These are phyloP conservation scores for Callocephalon fimbriatum DNA, from an alignment of 2,113 vertebrate species.

Conservation along the genomic window DNA sequence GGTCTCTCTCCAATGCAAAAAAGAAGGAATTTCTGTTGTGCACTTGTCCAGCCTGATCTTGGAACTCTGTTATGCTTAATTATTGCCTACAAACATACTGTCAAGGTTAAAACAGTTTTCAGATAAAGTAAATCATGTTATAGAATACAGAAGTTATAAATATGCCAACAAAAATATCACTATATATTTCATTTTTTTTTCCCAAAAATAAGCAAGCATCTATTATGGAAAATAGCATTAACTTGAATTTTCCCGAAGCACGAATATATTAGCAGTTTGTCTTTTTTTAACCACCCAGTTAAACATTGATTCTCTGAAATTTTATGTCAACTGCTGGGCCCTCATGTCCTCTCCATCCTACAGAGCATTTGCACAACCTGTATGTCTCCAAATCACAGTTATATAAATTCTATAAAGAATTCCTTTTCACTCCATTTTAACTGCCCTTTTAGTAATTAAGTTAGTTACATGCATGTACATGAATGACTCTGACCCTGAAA, in stretches of 20 bases:
- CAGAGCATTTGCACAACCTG: not conserved
- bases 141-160: not conserved
- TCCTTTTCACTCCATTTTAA: not conserved
- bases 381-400: not conserved
- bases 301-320: not conserved
- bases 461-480: not conserved
- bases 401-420: not conserved
- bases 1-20: not conserved
- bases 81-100: not conserved
- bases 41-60: not conserved
- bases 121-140: not conserved
- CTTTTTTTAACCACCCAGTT: not conserved
- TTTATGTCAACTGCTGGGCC: not conserved
- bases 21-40: not conserved
- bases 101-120: not conserved
- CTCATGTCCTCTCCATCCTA: not conserved
- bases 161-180: not conserved
- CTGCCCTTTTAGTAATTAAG: not conserved
- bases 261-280: not conserved
- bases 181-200: not conserved
- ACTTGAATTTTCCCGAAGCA: not conserved
- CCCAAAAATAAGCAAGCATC: not conserved
- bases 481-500: not conserved
- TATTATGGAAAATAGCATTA: not conserved
- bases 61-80: not conserved